Evolutionary conservation across 2,113 vertebrate species (phyloP), one percentile per base, ranked within the genome.

Genomic region (Atherinomorus stipes): DNA sequence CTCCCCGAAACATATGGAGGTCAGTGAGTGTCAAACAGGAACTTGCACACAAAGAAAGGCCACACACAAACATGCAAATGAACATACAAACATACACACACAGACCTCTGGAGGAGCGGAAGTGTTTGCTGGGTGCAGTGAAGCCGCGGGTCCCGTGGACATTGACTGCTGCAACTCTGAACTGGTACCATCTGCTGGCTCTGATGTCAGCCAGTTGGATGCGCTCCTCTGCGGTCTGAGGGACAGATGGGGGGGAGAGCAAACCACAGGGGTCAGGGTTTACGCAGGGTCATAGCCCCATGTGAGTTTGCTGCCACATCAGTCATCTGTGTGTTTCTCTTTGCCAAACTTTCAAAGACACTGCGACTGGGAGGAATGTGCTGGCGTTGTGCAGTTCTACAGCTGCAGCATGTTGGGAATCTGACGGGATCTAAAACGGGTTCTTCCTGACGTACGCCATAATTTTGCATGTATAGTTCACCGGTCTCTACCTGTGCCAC

Each of bases 101-200:
- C 89, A 64, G 82, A 99, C 98, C 97, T 97, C 92, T 95, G 0
- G 96, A 95, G 22, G 98, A 98, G 65, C 95, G 93, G 94, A 99
- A 99, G 91, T 98, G 98, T 66, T 97, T 98, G 95, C 97, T 98
- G 82, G 98, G 98, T 0, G 98, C 95, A 0, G 97, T 99, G 94
- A 99, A 99, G 65, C 98, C 97, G 1, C 97, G 95, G 0, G 97
- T 99, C 52, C 97, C 97, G 0, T 99, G 97, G 31, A 96, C 95
- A 0, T 99, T 99, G 61, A 99, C 94, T 0, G 97, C 97, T 0
- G 97, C 97, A 83, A 99, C 96, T 0, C 97, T 95, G 93, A 99
- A 99, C 95, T 99, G 98, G 93, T 99, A 99, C 97, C 97, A 99
- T 71, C 97, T 86, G 92, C 95, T 96, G 1, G 97, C 94, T 42